Base-by-base conservation (phyloP, 2,888 invertebrate genomes). In the Drosophila percnosoma region DNA sequence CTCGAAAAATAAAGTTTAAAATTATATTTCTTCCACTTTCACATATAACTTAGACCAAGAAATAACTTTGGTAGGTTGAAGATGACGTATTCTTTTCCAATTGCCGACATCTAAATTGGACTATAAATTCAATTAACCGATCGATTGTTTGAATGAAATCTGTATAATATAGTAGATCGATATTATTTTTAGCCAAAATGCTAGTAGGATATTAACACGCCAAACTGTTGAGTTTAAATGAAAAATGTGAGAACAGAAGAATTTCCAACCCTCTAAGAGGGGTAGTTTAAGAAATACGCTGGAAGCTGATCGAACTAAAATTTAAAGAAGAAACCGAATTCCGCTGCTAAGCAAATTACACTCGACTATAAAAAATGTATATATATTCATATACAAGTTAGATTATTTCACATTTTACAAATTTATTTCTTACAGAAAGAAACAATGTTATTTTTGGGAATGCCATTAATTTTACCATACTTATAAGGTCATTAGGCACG, bases 401-500 rank as follows among this genome's bases (percentile, higher is more conserved):
- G 42, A 2, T 10, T n/a, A 40, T 10, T 42, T 42, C 21, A 42
- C 42, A 21, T 15, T 45, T 45, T 7, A 13, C 15, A 4, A 4
- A 15, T 4, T 8, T 15, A 45, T 45, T 24, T 24, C 8, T 45
- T 8, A 4, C 15, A 45, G 15, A 15, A 24, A 24, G 7, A 24
- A 45, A 45, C 8, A 8, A 45, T 1, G 8, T 24, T 45, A 15
- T 45, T 45, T 15, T 8, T 24, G 24, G 7, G 13, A 74, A 75
- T 73, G 57, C 62, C 82, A 87, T 89, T 80, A 80, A 88, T 87
- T 78, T 70, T 24, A 68, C 29, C 68, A 73, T 76, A 80, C 66
- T 87, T 84, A 86, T 88, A 79, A 80, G 64, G 82, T 70, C 85
- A 88, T 89, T 90, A 87, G 68, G 75, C 68, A 24, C 61, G 57